Evolutionary conservation across 2,888 invertebrate species (phyloP).

Genomic region (Tiphia femorata): DNA sequence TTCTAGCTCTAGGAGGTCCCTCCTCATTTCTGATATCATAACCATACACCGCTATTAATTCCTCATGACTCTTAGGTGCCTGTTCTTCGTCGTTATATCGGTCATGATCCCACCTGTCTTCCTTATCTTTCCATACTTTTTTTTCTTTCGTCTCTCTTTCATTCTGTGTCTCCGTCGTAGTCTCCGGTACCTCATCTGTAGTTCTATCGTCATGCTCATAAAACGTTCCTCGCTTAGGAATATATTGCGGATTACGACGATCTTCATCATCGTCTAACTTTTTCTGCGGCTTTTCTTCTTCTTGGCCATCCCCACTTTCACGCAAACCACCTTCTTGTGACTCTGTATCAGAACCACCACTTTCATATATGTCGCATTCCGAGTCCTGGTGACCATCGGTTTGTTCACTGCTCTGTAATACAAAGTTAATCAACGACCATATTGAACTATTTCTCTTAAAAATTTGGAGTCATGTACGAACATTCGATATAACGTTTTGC

Average conservation of each 20-base stretch:
- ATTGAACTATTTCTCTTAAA: too few relatives aligned
- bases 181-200: constrained; percentile 72
- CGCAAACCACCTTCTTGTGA: constrained; percentile 63
- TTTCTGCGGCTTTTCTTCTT: constrained; percentile 74
- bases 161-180: constrained; percentile 48
- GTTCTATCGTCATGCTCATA: constrained; percentile 97
- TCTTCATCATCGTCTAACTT: constrained; percentile 95
- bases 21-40: constrained; percentile 96
- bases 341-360: constrained; percentile 58
- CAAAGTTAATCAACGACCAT: neutral
- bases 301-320: constrained; percentile 67
- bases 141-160: constrained; percentile 66
- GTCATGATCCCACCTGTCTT: constrained; percentile 90
- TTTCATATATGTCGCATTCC: constrained; percentile 62
- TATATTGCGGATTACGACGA: constrained; percentile 95
- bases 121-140: constrained; percentile 72
- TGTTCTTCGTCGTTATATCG: constrained; percentile 85
- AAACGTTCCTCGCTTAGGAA: constrained; percentile 95
- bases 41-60: constrained; percentile 88
- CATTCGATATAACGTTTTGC: too few relatives aligned
- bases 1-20: constrained; percentile 88
- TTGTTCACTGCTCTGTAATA: constrained; percentile 59
- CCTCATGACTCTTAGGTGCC: constrained; percentile 87
- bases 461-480: too few relatives aligned
- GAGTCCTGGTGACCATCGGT: constrained; percentile 63